A percentile compares a stretch with the other conserved stretches of the same genome.
These are phyloP conservation scores for Dallia pectoralis DNA, from an alignment of 2,797 vertebrate species.

Conservation along the genomic window DNA sequence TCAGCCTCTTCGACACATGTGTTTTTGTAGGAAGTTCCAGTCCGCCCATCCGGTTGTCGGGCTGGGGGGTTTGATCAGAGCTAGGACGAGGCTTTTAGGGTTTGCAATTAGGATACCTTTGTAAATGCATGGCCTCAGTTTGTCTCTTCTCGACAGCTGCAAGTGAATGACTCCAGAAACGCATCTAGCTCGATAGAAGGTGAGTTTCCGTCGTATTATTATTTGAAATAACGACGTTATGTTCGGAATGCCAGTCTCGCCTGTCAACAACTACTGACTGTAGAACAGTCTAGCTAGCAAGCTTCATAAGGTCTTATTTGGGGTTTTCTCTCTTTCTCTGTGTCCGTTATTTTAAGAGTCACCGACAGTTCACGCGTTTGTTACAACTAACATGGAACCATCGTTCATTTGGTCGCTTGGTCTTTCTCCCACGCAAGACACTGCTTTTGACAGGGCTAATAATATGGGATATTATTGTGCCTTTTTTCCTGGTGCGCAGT, in stretches of 20 bases:
- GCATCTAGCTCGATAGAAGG: constrained; percentile 41
- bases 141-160: constrained; percentile 4
- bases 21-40: constrained; percentile 72
- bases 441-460: background rate
- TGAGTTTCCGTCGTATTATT: constrained; percentile 34
- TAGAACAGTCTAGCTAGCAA: background rate
- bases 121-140: constrained; percentile 36
- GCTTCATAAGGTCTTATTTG: constrained; percentile 30
- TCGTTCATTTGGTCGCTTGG: background rate
- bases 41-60: constrained; percentile 67
- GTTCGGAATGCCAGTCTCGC: constrained; percentile 36
- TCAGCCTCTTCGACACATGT: constrained; percentile 22
- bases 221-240: constrained; percentile 24
- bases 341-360: background rate
- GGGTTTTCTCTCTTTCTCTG: background rate
- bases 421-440: background rate
- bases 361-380: constrained; percentile 5
- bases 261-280: too few relatives aligned
- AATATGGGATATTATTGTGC: background rate
- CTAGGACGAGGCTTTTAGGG: constrained; percentile 20
- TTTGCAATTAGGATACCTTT: constrained; percentile 3
- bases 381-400: background rate
- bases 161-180: constrained; percentile 40
- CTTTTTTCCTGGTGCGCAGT: background rate
- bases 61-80: constrained; percentile 45